phyloP scores from a whole-genome alignment of 1,140 invertebrate genomes.

The Pseudoatta argentina region DNA sequence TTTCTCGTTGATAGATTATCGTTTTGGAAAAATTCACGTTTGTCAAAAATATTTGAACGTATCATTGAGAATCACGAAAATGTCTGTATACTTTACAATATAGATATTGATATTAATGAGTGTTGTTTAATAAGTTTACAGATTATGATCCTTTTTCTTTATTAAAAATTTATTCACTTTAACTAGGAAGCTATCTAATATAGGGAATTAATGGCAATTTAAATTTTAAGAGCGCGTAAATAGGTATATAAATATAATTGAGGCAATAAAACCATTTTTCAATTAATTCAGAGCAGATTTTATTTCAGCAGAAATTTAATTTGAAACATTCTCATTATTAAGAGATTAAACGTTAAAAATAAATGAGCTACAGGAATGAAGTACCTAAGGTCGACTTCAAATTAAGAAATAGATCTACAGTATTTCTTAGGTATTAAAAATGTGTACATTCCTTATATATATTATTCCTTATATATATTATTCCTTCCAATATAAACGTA shows the following conservation, averaged over 20 bases:
- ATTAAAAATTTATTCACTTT: constrained; percentile 55
- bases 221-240: constrained; percentile 28
- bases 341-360: constrained; percentile 39
- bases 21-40: constrained; percentile 12
- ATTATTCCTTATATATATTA: neutral
- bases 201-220: constrained; percentile 41
- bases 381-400: constrained; percentile 19
- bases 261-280: constrained; percentile 49
- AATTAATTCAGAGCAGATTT: constrained; percentile 54
- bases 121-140: constrained; percentile 6
- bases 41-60: constrained; percentile 4
- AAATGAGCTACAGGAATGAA: neutral
- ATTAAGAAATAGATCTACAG: constrained; percentile 12
- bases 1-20: constrained; percentile 19
- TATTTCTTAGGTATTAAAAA: neutral
- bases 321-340: constrained; percentile 39
- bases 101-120: neutral
- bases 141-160: neutral
- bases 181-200: constrained; percentile 55
- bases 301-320: constrained; percentile 54
- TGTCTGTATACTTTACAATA: neutral
- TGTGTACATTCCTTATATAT: neutral
- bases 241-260: constrained; percentile 40
- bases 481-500: neutral
- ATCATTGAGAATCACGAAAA: neutral